phyloP scores from a whole-genome alignment of 2,888 invertebrate species.

The Girardia tigrina region DNA sequence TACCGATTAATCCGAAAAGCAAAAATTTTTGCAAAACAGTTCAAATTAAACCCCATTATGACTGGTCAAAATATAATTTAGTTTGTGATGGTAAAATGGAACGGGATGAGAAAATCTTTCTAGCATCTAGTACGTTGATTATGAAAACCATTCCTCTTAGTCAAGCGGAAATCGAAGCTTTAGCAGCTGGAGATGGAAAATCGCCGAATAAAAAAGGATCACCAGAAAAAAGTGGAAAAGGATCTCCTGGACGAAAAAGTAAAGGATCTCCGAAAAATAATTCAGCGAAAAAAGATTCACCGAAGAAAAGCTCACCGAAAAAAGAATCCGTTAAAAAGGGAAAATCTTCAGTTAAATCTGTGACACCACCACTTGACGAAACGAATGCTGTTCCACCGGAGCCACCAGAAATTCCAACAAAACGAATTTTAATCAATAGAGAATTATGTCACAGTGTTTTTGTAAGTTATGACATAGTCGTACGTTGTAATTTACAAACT shows the following conservation, averaged over 20 bases:
- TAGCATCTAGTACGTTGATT: not conserved
- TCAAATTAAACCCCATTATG: not conserved
- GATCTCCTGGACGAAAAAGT: not conserved
- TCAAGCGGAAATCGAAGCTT: not conserved
- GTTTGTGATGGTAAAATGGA: slow-evolving; percentile 23
- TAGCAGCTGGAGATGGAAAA: not conserved
- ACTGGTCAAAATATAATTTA: slow-evolving; percentile 12
- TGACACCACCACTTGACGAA: not conserved
- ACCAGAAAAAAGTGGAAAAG: not conserved
- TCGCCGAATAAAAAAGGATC: not conserved
- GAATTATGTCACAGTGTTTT: slow-evolving; percentile 8
- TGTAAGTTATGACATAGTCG: not conserved
- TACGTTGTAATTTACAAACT: not conserved
- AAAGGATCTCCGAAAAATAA: not conserved
- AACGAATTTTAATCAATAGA: slow-evolving; percentile 3
- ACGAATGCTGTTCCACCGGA: not conserved
- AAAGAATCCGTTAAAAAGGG: not conserved
- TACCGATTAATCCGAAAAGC: slow-evolving; percentile 15
- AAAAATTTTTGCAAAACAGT: not conserved
- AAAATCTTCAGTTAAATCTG: not conserved
- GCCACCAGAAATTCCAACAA: not conserved
- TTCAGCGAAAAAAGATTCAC: not conserved
- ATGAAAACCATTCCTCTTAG: not conserved
- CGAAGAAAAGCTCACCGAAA: not conserved
- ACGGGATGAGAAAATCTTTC: slow-evolving; percentile 11